Percentiles rank a stretch among this genome's conserved stretches.
These are phyloP conservation scores for Brienomyrus longianalis DNA, from an alignment of 2,113 vertebrate genomes.

Conservation along the genomic window DNA sequence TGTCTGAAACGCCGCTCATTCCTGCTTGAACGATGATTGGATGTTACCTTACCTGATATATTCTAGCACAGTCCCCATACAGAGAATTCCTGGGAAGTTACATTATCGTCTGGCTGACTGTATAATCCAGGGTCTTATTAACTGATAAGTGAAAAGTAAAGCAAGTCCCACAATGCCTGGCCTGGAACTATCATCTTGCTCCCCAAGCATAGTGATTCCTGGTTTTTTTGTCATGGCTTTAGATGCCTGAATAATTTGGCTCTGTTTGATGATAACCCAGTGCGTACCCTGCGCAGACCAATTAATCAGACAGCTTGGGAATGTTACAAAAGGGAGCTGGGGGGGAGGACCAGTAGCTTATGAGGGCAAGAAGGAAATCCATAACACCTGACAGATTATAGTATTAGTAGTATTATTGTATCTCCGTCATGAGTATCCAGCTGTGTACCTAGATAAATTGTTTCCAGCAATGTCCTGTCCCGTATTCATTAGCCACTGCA, in stretches of 20 bases:
- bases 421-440: not conserved
- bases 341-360: not conserved
- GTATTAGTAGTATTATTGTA: not conserved
- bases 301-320: not conserved
- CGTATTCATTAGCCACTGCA: not conserved
- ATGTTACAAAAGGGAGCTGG: not conserved
- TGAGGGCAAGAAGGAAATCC: not conserved
- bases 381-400: not conserved
- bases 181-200: not conserved
- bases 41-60: not conserved
- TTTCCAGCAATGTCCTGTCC: not conserved
- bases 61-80: not conserved
- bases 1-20: not conserved
- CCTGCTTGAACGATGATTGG: not conserved
- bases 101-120: not conserved
- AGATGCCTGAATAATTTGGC: not conserved
- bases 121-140: not conserved
- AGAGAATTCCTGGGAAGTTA: not conserved
- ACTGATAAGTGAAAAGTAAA: not conserved
- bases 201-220: slow-evolving; percentile 41
- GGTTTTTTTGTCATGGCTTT: slow-evolving; percentile 3
- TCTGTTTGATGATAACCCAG: not conserved
- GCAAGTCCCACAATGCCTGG: not conserved
- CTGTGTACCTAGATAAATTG: not conserved
- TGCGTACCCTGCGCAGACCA: not conserved